Evolutionary conservation across 2,888 invertebrate species (phyloP), one percentile per base, ranked within the genome.

Genomic region (Thereva unica): DNA sequence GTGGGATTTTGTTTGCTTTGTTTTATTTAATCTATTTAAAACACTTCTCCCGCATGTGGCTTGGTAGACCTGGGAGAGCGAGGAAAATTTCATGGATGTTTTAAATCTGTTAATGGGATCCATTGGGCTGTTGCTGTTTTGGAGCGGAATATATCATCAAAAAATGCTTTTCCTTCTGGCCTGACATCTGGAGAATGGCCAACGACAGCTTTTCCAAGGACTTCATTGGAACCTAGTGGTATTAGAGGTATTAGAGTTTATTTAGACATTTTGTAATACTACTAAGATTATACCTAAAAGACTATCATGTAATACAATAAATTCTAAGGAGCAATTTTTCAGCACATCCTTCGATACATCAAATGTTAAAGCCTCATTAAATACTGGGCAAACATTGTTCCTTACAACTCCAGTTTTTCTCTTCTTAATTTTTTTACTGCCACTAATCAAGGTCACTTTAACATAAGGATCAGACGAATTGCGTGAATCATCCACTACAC

Each of bases 381-480:
- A 97, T 0, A 95, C 90, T 0, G 96, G 95, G 77, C 87, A 89
- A 0, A 95, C 83, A 0, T 92, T 94, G 73, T 91, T 91, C 76
- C 91, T 89, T 78, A 93, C 91, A 1, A 95, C 94, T 0, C 92
- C 90, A 0, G 97, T 95, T 80, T 95, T 95, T 80, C 93, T 92
- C 83, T 95, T 95, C 82, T 95, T 95, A 74, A 96, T 90, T 68
- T 95, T 85, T 77, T 93, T 93, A 3, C 92, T 92, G 79, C 92
- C 90, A 75, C 92, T 92, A 73, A 95, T 86, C 66, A 97, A 84
- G 74, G 92, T 91, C 37, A 95, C 91, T 83, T 96, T 96, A 66
- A 96, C 94, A 80, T 95, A 97, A 0, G 97, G 96, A 86, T 97
- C 97, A 90, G 83, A 95, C 40, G 93, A 92, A 72, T 95, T 96